phyloP scores from a whole-genome alignment of 2,113 vertebrate species.

The Ardeotis arabs region DNA sequence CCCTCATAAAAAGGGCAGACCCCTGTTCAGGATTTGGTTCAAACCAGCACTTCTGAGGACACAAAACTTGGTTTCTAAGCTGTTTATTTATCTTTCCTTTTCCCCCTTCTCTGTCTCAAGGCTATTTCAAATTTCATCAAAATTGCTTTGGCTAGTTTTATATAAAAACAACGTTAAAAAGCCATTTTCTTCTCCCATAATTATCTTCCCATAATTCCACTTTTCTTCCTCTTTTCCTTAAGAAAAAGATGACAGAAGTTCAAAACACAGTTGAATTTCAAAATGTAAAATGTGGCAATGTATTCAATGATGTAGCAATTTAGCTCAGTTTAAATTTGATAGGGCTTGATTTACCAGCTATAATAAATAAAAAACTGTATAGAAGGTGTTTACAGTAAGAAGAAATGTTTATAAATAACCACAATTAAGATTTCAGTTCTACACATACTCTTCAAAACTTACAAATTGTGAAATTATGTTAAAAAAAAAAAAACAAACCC shows the following conservation, averaged over 20 bases:
- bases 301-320: constrained; percentile 13
- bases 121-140: not conserved
- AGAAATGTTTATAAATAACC: not conserved
- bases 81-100: not conserved
- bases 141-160: not conserved
- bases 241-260: constrained; percentile 26
- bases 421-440: not conserved
- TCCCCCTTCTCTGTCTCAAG: not conserved
- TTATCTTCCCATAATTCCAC: not conserved
- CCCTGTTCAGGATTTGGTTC: not conserved
- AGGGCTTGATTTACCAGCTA: not conserved
- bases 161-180: not conserved
- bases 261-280: constrained; percentile 1
- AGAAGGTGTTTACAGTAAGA: not conserved
- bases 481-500: not conserved
- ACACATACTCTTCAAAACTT: not conserved
- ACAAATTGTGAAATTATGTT: not conserved
- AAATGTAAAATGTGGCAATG: constrained; percentile 35
- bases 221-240: not conserved
- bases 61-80: not conserved
- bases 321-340: not conserved
- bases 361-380: not conserved
- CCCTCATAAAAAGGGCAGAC: not conserved
- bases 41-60: constrained; percentile 11
- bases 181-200: not conserved